Base-by-base conservation (phyloP, 1,140 invertebrate species). In the Cylas formicarius region DNA sequence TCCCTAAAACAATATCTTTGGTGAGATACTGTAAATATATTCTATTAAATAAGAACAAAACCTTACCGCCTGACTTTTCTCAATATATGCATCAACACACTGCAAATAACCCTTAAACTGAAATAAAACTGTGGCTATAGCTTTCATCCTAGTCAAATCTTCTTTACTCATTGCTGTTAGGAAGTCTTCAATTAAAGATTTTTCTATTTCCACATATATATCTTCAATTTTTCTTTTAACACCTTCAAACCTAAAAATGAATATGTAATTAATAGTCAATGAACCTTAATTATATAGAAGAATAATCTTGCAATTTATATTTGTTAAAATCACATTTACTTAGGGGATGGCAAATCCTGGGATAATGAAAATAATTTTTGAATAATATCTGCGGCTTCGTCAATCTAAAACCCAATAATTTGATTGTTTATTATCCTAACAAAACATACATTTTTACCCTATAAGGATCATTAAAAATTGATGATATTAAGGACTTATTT, bases 351-450 rank as follows among this genome's bases (percentile, higher is more conserved):
- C 18, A 98, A 68, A 69, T 98, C 95, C 74, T 98, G 92, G 2
- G 92, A 82, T 55, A 99, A 96, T 5, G 92, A 77, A 63, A 95
- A 84, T 4, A 99, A 70, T 63, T 99, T 98, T 68, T 97, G 92
- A 57, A 99, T 97, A 2, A 99, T 82, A 75, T 98, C 94, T n/a
- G 96, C 96, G 24, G 94, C 91, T 72, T 97, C 87, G 66, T 90
- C 85, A 23, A 98, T 68, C 81, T 92, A 68, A 68, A 52, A 61
- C 19, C 8, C 13, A 39, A 22, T 39, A 18, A 40, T 22, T 32
- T 24, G 5, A n/a, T 22, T 40, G 13, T 13, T 29, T 11, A n/a
- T 23, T 17, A 33, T 18, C 13, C 6, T 26, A 20, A 34, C 9
- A 27, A 13, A 19, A 1, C 2, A 33, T 20, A 14, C 31, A 40